These are phyloP conservation scores for Sylvia atricapilla DNA, from an alignment of 2,113 vertebrate species.

Conservation along the genomic window DNA sequence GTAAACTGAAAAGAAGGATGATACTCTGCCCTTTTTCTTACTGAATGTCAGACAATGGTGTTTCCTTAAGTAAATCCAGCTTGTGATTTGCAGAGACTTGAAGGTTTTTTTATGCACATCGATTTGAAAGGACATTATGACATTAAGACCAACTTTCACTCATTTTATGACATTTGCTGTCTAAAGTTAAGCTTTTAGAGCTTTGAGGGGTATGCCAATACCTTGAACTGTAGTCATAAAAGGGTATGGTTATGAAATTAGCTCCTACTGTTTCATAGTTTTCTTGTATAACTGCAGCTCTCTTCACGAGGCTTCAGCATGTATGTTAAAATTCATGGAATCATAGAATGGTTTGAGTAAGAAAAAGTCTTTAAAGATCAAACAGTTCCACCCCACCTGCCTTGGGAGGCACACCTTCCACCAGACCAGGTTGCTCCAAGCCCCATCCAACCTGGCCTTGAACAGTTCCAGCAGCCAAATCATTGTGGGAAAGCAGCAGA, in stretches of 20 bases:
- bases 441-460: background rate
- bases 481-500: background rate
- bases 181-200: background rate
- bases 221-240: background rate
- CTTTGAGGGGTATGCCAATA: background rate
- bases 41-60: background rate
- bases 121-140: background rate
- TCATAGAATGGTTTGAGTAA: background rate
- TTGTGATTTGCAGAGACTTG: background rate
- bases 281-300: background rate
- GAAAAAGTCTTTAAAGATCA: background rate
- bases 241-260: background rate
- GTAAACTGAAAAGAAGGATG: background rate
- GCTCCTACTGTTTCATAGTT: background rate
- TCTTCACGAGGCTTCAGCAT: background rate
- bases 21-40: background rate
- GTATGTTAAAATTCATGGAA: background rate
- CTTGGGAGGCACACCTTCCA: background rate
- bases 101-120: background rate
- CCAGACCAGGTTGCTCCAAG: background rate
- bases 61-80: background rate
- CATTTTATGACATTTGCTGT: background rate
- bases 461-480: background rate
- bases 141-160: background rate
- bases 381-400: background rate